Percentiles rank a stretch among this genome's conserved stretches.
Conservation (phyloP, 2,888 invertebrate genomes). For the Pantelozetes paolii region DNA sequence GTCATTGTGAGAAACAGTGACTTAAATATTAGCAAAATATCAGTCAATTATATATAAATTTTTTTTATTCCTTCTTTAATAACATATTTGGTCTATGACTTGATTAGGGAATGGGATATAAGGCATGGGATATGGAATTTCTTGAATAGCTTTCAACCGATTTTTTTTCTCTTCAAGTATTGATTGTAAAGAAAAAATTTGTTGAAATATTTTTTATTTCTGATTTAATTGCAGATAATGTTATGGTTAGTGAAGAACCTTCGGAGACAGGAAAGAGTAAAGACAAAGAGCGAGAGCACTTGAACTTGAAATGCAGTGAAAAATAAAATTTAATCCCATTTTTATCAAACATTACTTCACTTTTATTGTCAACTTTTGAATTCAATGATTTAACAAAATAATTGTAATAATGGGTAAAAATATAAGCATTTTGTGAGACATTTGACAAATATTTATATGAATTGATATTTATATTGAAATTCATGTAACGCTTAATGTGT, state of each 20-base stretch:
- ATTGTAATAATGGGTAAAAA: background rate
- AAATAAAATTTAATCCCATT: background rate
- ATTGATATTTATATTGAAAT: background rate
- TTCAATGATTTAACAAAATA: background rate
- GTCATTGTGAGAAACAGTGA: constrained; percentile 27
- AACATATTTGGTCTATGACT: constrained; percentile 25
- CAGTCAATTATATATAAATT: background rate
- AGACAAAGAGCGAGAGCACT: constrained; percentile 20
- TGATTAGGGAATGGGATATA: background rate
- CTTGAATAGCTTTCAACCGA: background rate
- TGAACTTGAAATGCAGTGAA: constrained; percentile 12
- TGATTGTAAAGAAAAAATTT: background rate
- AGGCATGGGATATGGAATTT: constrained; percentile 1
- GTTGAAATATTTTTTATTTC: background rate
- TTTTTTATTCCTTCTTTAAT: background rate
- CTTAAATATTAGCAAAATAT: constrained; percentile 9
- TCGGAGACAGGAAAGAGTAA: constrained; percentile 21
- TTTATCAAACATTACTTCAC: background rate
- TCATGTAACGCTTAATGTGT: background rate
- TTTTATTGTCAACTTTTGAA: constrained; percentile 1
- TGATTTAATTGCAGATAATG: background rate
- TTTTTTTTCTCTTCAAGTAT: background rate
- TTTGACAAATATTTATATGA: background rate
- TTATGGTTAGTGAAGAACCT: background rate
- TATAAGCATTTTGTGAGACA: background rate